phyloP scores from a whole-genome alignment of 1,140 invertebrate species.

The Calephelis nemesis region DNA sequence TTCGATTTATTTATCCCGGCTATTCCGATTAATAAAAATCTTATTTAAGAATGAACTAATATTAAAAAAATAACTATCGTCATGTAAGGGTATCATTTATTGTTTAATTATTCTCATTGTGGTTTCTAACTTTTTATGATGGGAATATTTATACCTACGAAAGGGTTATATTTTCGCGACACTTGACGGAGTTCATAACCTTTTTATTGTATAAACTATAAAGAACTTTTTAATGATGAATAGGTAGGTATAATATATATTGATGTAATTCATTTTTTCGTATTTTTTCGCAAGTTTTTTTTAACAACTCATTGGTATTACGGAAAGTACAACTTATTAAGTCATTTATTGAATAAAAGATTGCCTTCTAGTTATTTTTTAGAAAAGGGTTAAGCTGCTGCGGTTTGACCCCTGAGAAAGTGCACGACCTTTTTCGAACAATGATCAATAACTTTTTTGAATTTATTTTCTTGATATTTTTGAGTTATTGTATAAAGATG shows the following conservation, averaged over 20 bases:
- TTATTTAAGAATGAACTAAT: no score
- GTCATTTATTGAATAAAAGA: no score
- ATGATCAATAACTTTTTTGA: neutral
- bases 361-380: no score
- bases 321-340: no score
- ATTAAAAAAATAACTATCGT: no score
- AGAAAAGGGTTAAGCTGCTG: no score
- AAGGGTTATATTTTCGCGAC: conserved; percentile 23
- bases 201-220: conserved; percentile 3
- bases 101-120: conserved; percentile 6
- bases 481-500: neutral
- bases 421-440: neutral
- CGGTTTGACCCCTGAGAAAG: neutral
- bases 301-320: no score
- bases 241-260: neutral
- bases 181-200: conserved; percentile 27
- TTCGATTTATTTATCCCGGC: no score
- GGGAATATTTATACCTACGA: neutral
- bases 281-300: neutral
- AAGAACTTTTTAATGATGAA: neutral
- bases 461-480: neutral
- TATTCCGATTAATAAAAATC: no score
- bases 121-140: neutral
- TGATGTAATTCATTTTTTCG: neutral
- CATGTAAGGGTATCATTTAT: neutral